Percentiles rank a stretch among this genome's conserved stretches.
These are phyloP conservation scores for Drosophila borealis DNA, from an alignment of 2,888 invertebrate species.

Conservation along the genomic window DNA sequence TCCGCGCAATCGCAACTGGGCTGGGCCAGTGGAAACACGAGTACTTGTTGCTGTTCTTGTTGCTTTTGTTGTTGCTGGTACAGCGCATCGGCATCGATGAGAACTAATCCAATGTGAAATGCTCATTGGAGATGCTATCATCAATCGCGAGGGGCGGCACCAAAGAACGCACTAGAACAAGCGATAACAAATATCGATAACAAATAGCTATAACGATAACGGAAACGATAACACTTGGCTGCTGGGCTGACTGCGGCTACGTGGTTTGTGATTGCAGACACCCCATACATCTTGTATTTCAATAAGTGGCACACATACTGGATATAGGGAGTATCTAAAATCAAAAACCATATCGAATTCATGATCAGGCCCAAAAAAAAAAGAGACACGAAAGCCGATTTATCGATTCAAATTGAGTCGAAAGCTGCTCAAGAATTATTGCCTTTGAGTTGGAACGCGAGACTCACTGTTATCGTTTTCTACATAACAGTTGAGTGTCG, in stretches of 20 bases:
- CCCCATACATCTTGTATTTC: constrained; percentile 39
- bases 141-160: constrained; percentile 44
- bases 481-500: constrained; percentile 49
- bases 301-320: constrained; percentile 30
- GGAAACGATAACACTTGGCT: background rate
- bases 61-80: constrained; percentile 7
- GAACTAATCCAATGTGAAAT: constrained; percentile 59
- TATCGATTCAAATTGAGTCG: no score
- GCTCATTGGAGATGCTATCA: constrained; percentile 54
- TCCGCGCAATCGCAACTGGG: constrained; percentile 50
- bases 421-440: constrained; percentile 13
- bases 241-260: constrained; percentile 2
- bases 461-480: constrained; percentile 44
- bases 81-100: constrained; percentile 50
- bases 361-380: background rate
- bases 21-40: background rate
- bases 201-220: constrained; percentile 9
- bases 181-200: background rate
- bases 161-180: no score
- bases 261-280: constrained; percentile 45
- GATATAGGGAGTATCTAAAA: constrained; percentile 54
- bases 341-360: constrained; percentile 22
- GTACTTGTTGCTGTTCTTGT: background rate
- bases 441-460: constrained; percentile 42
- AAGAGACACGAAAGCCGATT: no score